Evolutionary conservation across 2,797 vertebrate genomes (phyloP).

Genomic region (Pipistrellus kuhlii): DNA sequence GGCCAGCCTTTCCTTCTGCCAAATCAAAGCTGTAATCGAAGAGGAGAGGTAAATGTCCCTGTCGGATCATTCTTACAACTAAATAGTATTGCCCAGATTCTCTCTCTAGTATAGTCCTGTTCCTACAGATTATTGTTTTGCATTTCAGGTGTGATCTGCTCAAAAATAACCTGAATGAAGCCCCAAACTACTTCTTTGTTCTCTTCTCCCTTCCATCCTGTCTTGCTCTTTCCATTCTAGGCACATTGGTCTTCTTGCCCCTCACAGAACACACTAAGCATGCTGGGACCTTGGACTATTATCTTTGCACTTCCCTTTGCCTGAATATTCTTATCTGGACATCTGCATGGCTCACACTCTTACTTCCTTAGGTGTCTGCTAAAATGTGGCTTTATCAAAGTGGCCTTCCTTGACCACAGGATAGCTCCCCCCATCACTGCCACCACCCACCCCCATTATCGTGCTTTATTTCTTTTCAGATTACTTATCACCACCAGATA

Average conservation of each 20-base stretch:
- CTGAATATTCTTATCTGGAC: background rate
- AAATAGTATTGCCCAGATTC: background rate
- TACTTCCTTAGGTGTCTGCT: background rate
- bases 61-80: background rate
- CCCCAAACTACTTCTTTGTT: background rate
- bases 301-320: background rate
- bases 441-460: background rate
- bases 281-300: background rate
- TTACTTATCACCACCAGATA: background rate
- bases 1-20: background rate
- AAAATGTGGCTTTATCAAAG: background rate
- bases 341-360: background rate
- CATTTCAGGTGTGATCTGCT: background rate
- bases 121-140: background rate
- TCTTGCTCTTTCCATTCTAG: background rate
- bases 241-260: background rate
- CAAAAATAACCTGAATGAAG: background rate
- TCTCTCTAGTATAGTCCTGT: background rate
- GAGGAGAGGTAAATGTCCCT: background rate
- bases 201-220: background rate
- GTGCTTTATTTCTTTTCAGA: slow-evolving; percentile 20
- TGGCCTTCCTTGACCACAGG: background rate
- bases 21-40: background rate
- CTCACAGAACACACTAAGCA: background rate
- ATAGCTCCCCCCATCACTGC: background rate